Base-by-base conservation (phyloP, 1,140 invertebrate species). In the Pseudomyrmex cubaensis region DNA sequence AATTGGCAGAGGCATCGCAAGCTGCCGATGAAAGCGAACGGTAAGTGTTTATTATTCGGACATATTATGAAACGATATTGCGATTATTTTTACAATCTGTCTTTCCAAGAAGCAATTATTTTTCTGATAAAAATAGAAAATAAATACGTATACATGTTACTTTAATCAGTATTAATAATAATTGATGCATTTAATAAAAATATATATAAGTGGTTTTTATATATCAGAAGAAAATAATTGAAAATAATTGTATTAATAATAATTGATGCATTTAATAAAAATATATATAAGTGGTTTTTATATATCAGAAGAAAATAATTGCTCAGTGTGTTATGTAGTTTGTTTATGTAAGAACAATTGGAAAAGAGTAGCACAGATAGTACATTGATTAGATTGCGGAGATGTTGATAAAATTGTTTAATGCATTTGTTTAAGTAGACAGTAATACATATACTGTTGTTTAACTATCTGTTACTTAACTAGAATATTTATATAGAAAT, bases 11-110 rank as follows among this genome's bases (percentile, higher is more conserved):
- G 96, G 99, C 99, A 90, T 99, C 98, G 88, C 98, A 99, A 95
- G 98, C 98, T 91, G 99, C 99, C 92, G 99, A 99, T 96, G 99
- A 99, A 95, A 99, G 98, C 93, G 99, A 99, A 97, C 98, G 99
- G 99, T 99, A 96, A 96, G 67, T 70, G 7, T 78, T 20, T 1
- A 3, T 8, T 46, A 44, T 7, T 7, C 5, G 44, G 12, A 2
- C 17, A 4, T 3, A 13, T 59, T 12, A 52, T 52, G 9, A 12
- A 13, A 25, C 48, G 57, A 57, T 69, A 70, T 17, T 66, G 48
- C 74, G 9, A 77, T 44, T 56, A 22, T 54, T 64, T 1, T 0
- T 56, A 9, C n/a, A 13, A 76, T 35, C 7, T 52, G n/a, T 25
- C 69, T 17, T 13, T 35, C 12, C 76, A 72, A 72, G 25, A 46